These are phyloP conservation scores for Trematomus bernacchii DNA, from an alignment of 2,797 vertebrate genomes.

Conservation along the genomic window DNA sequence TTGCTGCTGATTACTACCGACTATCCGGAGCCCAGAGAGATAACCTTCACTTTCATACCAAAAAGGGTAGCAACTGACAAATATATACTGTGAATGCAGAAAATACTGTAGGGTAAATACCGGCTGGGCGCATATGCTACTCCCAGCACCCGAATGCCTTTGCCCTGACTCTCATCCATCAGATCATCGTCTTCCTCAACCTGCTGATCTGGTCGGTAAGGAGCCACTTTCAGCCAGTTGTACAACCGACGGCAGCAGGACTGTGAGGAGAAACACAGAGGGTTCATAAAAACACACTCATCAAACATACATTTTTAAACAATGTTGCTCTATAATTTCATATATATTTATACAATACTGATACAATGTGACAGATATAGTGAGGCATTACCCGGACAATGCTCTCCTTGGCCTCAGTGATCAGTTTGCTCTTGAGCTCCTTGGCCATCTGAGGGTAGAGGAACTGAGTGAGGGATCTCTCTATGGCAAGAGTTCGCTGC, in stretches of 20 bases:
- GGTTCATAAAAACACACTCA: background rate
- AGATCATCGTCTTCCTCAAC: slow-evolving; percentile 98
- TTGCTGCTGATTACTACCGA: too few relatives aligned
- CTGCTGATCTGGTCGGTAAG: slow-evolving; percentile 97
- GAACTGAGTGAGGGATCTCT: slow-evolving; percentile 94
- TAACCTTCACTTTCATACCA: too few relatives aligned
- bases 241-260: slow-evolving; percentile 96
- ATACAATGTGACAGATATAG: background rate
- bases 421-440: slow-evolving; percentile 95
- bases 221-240: slow-evolving; percentile 96
- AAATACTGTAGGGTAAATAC: slow-evolving; percentile 67
- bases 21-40: too few relatives aligned
- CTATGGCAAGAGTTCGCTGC: slow-evolving; percentile 96
- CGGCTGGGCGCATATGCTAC: slow-evolving; percentile 95
- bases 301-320: background rate
- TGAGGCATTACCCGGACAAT: slow-evolving; percentile 90
- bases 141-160: slow-evolving; percentile 95
- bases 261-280: slow-evolving; percentile 71
- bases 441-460: slow-evolving; percentile 99
- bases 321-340: background rate
- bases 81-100: background rate
- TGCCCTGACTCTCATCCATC: slow-evolving; percentile 97
- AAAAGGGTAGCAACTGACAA: background rate
- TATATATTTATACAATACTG: background rate
- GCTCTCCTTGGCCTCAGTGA: slow-evolving; percentile 95